Evolutionary conservation across 2,888 invertebrate species (phyloP).

Genomic region (Apamea epomidion): DNA sequence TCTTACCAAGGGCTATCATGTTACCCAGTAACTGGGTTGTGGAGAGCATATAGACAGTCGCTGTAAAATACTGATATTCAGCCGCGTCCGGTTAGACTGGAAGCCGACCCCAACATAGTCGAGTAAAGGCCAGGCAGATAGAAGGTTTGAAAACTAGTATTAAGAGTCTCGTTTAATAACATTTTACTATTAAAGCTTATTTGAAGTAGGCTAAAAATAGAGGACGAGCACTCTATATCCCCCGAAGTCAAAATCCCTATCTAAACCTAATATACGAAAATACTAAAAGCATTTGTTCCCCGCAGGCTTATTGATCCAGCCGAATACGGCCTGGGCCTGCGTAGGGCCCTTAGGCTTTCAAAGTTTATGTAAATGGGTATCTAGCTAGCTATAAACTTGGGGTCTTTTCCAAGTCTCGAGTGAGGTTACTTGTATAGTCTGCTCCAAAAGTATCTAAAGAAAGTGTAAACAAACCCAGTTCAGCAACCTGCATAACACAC

Average conservation of each 20-base stretch:
- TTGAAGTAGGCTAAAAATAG: neutral
- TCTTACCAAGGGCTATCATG: too few species aligned
- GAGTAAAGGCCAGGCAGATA: too few species aligned
- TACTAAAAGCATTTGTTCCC: constrained; percentile 29
- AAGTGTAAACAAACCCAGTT: neutral
- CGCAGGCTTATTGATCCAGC: constrained; percentile 35
- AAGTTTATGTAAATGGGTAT: constrained; percentile 17
- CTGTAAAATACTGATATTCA: too few species aligned
- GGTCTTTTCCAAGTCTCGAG: neutral
- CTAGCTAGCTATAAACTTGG: neutral
- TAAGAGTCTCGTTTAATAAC: too few species aligned
- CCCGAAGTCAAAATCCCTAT: neutral
- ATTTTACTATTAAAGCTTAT: neutral
- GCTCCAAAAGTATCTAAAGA: neutral
- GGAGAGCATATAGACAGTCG: too few species aligned
- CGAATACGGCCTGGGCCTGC: neutral
- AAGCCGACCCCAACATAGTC: too few species aligned
- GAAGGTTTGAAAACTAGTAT: neutral
- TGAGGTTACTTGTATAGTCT: neutral
- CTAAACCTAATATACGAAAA: constrained; percentile 17
- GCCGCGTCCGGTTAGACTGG: too few species aligned
- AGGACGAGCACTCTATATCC: constrained; percentile 9
- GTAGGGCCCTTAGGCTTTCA: neutral
- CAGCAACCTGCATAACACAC: too few species aligned
- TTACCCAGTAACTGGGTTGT: too few species aligned